Evolutionary conservation across 2,797 vertebrate species (phyloP), one percentile per base, ranked within the genome.

Genomic region (Spondyliosoma cantharus): DNA sequence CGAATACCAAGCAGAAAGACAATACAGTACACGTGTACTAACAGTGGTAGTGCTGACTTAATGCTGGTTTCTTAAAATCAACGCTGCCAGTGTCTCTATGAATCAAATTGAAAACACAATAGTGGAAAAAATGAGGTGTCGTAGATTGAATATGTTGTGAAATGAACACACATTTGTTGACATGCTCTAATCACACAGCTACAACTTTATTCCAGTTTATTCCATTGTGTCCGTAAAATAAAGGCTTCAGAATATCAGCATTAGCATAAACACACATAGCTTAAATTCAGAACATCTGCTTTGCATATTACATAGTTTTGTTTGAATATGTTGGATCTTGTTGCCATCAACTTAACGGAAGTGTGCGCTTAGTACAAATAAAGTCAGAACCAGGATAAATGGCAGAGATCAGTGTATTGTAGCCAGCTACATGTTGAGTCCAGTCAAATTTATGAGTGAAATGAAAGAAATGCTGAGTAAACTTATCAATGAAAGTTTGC

Each of bases 51-150:
- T 60, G 24, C 27, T 60, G 11, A 56, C 71, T 50, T 50, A 57
- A 37, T 53, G 24, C 11, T 42, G 4, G 42, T 20, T 17, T 15
- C 13, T 61, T 56, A 63, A 70, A 60, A 22, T 64, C 42, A 24
- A 15, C 7, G 45, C 37, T 22, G n/a, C 5, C 37, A 62, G 15
- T 25, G 32, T 48, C 63, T 61, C 29, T 67, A 19, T 57, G 2
- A 19, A 11, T 78, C 5, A 59, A 68, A 74, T 50, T 3, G 7
- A 53, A 82, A 65, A 65, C 1, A 6, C 54, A 25, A 54, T 16
- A 32, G 17, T 57, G 3, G 3, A 50, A 61, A 37, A 61, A 46
- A 63, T 17, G 2, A 11, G 0, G 3, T 50, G 12, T 42, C 27
- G 46, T 20, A 24, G 6, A 52, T 71, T 37, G 9, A 75, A 27